Base-by-base conservation (phyloP, 2,113 vertebrate species). In the Pardalotus punctatus region DNA sequence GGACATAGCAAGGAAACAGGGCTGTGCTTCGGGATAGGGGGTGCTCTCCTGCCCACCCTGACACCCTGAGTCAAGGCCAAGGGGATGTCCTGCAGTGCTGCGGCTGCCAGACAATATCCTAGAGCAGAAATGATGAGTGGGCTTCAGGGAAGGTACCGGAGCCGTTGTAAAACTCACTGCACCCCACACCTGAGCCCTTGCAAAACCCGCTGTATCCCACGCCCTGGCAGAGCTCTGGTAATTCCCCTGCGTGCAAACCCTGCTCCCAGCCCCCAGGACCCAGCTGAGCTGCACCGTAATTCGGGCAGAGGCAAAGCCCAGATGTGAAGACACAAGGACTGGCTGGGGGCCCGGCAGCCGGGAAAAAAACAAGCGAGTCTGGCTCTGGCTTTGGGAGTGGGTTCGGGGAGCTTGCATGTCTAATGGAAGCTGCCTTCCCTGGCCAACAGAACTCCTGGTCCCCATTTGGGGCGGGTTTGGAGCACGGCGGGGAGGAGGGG, bases 41-140 rank as follows among this genome's bases (percentile, higher is more conserved):
- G 4, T 48, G 35, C 12, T 43, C 50, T 57, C 38, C 54, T 7
- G 6, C 64, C 66, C 85, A 58, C 28, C 47, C 80, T 0, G 0
- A 10, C 22, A 10, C 53, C 60, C 38, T 14, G 50, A 86, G 66
- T 28, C 65, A 36, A 0, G 4, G 65, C 12, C 22, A 50, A 13
- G 56, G 9, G 14, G 81, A 28, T 0, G 38, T 38, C 51, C 57
- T 8, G 56, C 17, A 6, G 53, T 0, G 5, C 47, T 20, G 66
- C 1, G 1, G 61, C 56, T 29, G 23, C 14, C 27, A 53, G 43
- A 9, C 16, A 5, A 14, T 2, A 14, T 15, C 42, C 65, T 9
- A 31, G 60, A 38, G 74, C 10, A 42, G 50, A 18, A 57, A 45
- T 2, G 36, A 40, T 0, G 61, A 38, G 61, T 0, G 48, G 62